Percentiles rank a stretch among this genome's conserved stretches.
phyloP scores from a whole-genome alignment of 1,140 invertebrate genomes.

The Caenorhabditis remanei region DNA sequence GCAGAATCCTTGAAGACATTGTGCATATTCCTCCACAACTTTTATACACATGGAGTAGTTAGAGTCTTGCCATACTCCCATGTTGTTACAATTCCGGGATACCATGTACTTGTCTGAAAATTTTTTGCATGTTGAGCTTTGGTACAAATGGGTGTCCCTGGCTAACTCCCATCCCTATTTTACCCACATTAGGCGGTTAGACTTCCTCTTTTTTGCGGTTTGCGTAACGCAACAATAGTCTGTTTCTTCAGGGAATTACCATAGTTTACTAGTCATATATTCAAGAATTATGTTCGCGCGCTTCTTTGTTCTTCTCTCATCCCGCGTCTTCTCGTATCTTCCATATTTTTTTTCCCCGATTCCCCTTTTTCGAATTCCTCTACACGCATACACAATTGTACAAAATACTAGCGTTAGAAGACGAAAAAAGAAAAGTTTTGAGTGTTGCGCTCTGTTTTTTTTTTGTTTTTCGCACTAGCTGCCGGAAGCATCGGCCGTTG shows the following conservation, averaged over 20 bases:
- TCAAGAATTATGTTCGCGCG: slow-evolving; percentile 54
- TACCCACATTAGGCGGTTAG: background rate
- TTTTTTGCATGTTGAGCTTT: background rate
- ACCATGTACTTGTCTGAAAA: slow-evolving; percentile 69
- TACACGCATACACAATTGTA: background rate
- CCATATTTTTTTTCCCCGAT: slow-evolving; percentile 4
- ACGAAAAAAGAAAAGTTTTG: background rate
- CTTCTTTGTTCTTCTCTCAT: slow-evolving; percentile 3
- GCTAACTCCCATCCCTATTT: background rate
- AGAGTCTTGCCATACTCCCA: slow-evolving; percentile 72
- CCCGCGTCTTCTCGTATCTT: background rate
- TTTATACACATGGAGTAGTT: slow-evolving; percentile 73
- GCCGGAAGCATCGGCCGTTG: slow-evolving; percentile 26
- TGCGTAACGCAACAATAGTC: slow-evolving; percentile 23
- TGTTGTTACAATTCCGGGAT: slow-evolving; percentile 68
- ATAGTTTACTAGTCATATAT: slow-evolving; percentile 49
- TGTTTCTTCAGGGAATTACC: slow-evolving; percentile 48
- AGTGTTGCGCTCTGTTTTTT: slow-evolving; percentile 22
- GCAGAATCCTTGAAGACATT: slow-evolving; percentile 74
- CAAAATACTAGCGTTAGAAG: slow-evolving; percentile 12
- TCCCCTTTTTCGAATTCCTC: slow-evolving; percentile 9
- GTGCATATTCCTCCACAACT: slow-evolving; percentile 69
- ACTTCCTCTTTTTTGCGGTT: background rate
- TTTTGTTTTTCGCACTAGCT: slow-evolving; percentile 51
- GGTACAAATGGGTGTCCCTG: background rate